Conservation (phyloP, 2,113 vertebrate genomes). For the Cnemophilus loriae region DNA sequence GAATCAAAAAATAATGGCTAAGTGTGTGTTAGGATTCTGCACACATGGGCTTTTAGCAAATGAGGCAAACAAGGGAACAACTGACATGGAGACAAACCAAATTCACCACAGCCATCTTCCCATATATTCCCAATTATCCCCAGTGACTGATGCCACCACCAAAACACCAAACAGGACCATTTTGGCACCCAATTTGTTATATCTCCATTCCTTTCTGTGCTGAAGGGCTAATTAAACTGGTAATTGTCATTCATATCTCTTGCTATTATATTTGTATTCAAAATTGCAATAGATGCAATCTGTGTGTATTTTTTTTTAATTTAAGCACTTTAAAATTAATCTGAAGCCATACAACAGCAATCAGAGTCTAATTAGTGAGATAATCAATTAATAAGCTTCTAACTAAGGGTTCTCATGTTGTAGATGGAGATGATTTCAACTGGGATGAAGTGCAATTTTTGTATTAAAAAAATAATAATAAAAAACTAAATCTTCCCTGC, state of each 20-base stretch:
- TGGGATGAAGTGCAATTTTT: background rate
- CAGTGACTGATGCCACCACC: background rate
- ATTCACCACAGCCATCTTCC: background rate
- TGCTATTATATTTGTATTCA: constrained; percentile 35
- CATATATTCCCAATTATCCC: background rate
- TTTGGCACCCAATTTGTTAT: background rate
- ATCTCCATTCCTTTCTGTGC: background rate
- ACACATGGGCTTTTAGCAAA: background rate
- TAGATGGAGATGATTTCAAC: background rate
- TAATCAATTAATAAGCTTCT: constrained; percentile 55
- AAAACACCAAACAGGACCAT: background rate
- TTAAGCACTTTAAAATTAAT: constrained; percentile 40
- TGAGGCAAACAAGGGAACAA: background rate
- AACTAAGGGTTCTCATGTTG: background rate
- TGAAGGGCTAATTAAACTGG: constrained; percentile 34
- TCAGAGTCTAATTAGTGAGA: constrained; percentile 33
- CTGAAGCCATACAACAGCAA: background rate
- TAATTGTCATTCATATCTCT: constrained; percentile 29
- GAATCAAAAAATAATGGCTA: background rate
- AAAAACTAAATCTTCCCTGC: background rate
- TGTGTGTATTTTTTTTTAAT: background rate
- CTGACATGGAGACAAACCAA: background rate
- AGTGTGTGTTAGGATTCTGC: background rate
- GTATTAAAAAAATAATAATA: background rate
- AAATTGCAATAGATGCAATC: constrained; percentile 27